Evolutionary conservation across 2,797 vertebrate species (phyloP).

Genomic region (Lacerta bilineata): DNA sequence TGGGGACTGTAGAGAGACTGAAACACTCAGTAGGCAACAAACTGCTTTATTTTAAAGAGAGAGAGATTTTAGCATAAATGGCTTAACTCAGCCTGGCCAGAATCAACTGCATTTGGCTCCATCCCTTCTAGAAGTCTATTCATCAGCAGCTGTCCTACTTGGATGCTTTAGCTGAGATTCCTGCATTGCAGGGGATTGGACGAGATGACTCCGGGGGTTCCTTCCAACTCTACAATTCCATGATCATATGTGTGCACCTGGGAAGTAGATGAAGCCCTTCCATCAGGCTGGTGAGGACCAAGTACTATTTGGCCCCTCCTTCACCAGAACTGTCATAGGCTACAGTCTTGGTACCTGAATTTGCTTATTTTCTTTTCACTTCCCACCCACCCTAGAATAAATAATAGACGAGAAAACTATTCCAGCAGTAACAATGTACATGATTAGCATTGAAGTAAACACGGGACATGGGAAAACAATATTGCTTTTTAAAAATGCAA

Average conservation of each 20-base stretch:
- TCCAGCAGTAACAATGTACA: background rate
- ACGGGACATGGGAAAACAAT: too few relatives aligned
- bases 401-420: background rate
- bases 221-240: too few relatives aligned
- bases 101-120: background rate
- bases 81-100: background rate
- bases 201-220: too few relatives aligned
- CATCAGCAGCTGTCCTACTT: background rate
- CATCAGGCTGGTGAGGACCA: background rate
- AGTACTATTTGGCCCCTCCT: background rate
- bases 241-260: background rate
- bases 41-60: background rate
- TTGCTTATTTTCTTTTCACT: background rate
- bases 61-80: background rate
- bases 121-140: background rate
- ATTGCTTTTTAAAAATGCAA: background rate
- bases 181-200: too few relatives aligned
- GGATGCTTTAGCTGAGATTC: background rate
- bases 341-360: background rate
- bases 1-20: background rate
- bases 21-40: background rate
- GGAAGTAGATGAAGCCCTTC: background rate
- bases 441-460: conserved; percentile 15
- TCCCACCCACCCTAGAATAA: background rate
- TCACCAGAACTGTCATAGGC: background rate